Base-by-base conservation (phyloP, 2,888 invertebrate genomes). In the Drosophila robusta region DNA sequence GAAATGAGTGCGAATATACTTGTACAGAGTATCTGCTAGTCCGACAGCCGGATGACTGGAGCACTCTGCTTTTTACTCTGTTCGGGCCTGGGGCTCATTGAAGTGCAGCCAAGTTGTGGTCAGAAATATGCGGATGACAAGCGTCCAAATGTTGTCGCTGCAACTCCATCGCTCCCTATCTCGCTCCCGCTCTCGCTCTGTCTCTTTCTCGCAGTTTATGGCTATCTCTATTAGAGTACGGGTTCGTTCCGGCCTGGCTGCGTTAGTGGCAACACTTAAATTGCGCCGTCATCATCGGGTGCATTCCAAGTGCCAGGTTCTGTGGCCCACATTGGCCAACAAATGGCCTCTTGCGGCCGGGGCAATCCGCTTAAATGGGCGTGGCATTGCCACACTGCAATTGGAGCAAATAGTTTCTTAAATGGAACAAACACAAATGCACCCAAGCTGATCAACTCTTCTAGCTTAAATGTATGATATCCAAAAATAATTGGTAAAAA, bases 91-190 rank as follows among this genome's bases (percentile, higher is more conserved):
- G 29, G 39, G 65, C 75, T 56, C 57, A 78, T 70, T 78, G 78
- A 70, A 78, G 76, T 76, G 76, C 78, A 76, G 70, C 78, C 75
- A 65, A 74, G 78, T 50, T 75, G 76, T 52, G 78, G 76, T 78
- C 75, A 70, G 47, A 76, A 74, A 70, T 64, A 76, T 76, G 76
- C 76, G 76, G 78, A 78, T 76, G 76, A 76, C 76, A 76, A 64
- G 78, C 73, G 62, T 44, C 68, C 57, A 75, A 75, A 51, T 65
- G 70, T 51, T 55, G 57, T 70, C 45, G 61, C 61, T 44, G 49
- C 29, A 44, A 32, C 41, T 39, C 14, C 3, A 50, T 8, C 63
- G 18, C 34, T 16, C 12, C 4, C 14, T 11, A 34, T 0, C 6
- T 2, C 16, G 18, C 44, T n/a, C 1, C 16, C 9, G 0, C 36